Evolutionary conservation across 2,888 invertebrate genomes (phyloP), one percentile per base, ranked within the genome.

Genomic region (Drosophila neoperkinsi): DNA sequence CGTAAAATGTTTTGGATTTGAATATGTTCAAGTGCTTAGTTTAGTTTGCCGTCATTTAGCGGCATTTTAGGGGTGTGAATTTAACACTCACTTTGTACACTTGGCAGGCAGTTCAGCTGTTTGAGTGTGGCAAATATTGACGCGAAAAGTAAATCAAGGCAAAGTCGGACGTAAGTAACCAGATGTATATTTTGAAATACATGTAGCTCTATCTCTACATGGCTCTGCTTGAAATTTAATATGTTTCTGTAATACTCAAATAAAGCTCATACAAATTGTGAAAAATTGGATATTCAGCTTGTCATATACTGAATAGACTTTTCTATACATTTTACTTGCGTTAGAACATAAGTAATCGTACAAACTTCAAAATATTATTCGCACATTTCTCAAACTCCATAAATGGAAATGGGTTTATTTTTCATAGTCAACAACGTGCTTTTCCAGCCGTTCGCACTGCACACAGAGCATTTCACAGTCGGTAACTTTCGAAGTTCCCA

Each of bases 11-110:
- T 62, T 74, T 11, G 46, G 34, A 50, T 60, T 63, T 59, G 21
- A 43, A 63, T 50, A 55, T 41, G 56, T 31, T 59, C 25, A 66
- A 62, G 61, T 62, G 38, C 59, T 72, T 49, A 68, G 58, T n/a
- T 49, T 58, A 56, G 55, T 62, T 62, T 34, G 53, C 70, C 62
- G 63, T 58, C 66, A 66, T 46, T 83, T 71, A 89, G 73, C 77
- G 60, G 43, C 51, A 78, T 51, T 81, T 90, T 67, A 59, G 70
- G 71, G 80, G 84, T 88, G 90, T 88, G 89, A 90, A 72, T 71
- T 79, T 85, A 34, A 68, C 84, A 64, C 70, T 67, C 51, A 61
- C 28, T 64, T 67, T 67, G 53, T 36, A 56, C 65, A 55, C 66
- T 53, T 58, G 21, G 33, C 59, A 50, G 34, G 34, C 68, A n/a